phyloP scores from a whole-genome alignment of 2,888 invertebrate species.

The Serripes groenlandicus region DNA sequence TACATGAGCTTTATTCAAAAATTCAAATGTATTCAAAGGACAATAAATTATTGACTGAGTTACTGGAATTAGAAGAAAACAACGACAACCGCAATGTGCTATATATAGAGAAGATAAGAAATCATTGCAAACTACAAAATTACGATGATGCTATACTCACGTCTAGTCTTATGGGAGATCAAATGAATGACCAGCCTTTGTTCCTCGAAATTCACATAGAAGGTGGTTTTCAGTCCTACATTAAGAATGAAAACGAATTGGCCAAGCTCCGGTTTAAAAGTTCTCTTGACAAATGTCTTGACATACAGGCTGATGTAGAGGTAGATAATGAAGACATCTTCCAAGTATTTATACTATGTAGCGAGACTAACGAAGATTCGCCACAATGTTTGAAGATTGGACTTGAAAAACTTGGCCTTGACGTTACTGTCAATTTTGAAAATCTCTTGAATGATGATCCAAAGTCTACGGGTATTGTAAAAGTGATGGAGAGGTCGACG shows the following conservation, averaged over 20 bases:
- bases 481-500: slow-evolving; percentile 17
- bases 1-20: slow-evolving; percentile 33
- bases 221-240: slow-evolving; percentile 38
- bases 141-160: slow-evolving; percentile 46
- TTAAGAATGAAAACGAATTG: slow-evolving; percentile 18
- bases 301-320: neutral
- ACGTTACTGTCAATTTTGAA: slow-evolving; percentile 31
- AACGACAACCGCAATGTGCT: slow-evolving; percentile 9
- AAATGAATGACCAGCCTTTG: slow-evolving; percentile 22
- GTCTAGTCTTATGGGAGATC: slow-evolving; percentile 31
- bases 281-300: slow-evolving; percentile 14
- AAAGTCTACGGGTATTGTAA: slow-evolving; percentile 13
- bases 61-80: slow-evolving; percentile 10
- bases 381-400: neutral
- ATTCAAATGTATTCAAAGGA: slow-evolving; percentile 33
- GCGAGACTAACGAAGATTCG: neutral
- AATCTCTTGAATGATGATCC: slow-evolving; percentile 6
- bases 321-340: neutral
- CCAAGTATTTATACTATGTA: slow-evolving; percentile 44
- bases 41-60: slow-evolving; percentile 16
- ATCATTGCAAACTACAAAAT: neutral
- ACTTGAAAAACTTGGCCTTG: slow-evolving; percentile 7
- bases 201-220: slow-evolving; percentile 31
- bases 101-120: slow-evolving; percentile 19
- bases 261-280: slow-evolving; percentile 32